These are phyloP conservation scores for Arrhamphus sclerolepis DNA, from an alignment of 2,797 vertebrate genomes.

Conservation along the genomic window DNA sequence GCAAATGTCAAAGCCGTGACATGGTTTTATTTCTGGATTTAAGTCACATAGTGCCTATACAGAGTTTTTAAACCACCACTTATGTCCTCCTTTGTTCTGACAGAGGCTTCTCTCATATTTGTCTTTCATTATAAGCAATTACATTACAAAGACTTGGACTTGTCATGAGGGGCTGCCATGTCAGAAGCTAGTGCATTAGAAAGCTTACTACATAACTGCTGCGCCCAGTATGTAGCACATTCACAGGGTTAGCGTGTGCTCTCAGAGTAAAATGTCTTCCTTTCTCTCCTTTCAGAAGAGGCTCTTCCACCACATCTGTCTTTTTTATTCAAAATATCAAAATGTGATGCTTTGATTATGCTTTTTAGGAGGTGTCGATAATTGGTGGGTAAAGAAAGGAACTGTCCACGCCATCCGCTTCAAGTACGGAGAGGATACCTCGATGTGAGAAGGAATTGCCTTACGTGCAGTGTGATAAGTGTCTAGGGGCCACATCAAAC, in stretches of 20 bases:
- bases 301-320: conserved; percentile 39
- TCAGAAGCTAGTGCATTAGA: conserved; percentile 48
- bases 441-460: conserved; percentile 80
- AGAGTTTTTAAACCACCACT: background rate
- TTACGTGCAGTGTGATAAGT: conserved; percentile 85
- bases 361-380: conserved; percentile 58
- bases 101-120: conserved; percentile 15
- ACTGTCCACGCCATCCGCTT: conserved; percentile 42
- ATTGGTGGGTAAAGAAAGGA: conserved; percentile 63
- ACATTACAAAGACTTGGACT: conserved; percentile 20
- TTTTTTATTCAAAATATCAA: conserved; percentile 53
- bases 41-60: background rate
- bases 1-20: too few relatives aligned
- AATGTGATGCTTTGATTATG: conserved; percentile 58
- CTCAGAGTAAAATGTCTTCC: too few relatives aligned
- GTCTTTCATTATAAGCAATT: conserved; percentile 37
- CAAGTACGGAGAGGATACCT: conserved; percentile 50
- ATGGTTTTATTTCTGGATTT: too few relatives aligned
- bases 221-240: conserved; percentile 42
- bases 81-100: conserved; percentile 11
- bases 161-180: conserved; percentile 38
- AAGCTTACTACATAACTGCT: conserved; percentile 37
- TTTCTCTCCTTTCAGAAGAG: conserved; percentile 23
- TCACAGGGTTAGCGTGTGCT: too few relatives aligned
- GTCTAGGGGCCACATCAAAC: conserved; percentile 86